phyloP scores from a whole-genome alignment of 2,797 vertebrate species.

The Myotis planiceps region DNA sequence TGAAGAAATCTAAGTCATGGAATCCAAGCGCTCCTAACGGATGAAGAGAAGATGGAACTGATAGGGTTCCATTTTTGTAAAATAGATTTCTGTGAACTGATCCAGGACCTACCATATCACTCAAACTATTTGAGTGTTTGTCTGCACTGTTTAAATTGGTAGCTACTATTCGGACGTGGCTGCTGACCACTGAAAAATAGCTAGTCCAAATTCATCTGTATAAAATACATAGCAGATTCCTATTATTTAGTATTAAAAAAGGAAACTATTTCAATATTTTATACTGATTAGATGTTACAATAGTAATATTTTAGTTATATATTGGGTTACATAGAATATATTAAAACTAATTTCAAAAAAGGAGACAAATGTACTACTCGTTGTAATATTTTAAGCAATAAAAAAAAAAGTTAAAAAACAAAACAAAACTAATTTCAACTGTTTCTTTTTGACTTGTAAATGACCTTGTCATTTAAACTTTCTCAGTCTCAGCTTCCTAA shows the following conservation, averaged over 20 bases:
- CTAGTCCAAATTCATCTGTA: neutral
- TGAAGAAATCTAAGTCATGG: neutral
- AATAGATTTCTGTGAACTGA: neutral
- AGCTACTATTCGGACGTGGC: neutral
- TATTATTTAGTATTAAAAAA: neutral
- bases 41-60: neutral
- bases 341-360: neutral
- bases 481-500: slow-evolving; percentile 44
- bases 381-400: too few relatives aligned
- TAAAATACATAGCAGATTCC: neutral
- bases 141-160: neutral
- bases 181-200: neutral
- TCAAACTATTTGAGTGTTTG: slow-evolving; percentile 2
- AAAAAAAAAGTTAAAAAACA: too few relatives aligned
- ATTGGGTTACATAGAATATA: neutral
- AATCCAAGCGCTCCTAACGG: neutral
- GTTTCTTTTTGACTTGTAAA: slow-evolving; percentile 26
- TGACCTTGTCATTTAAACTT: slow-evolving; percentile 24
- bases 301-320: neutral
- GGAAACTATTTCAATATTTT: neutral
- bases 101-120: neutral
- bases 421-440: neutral
- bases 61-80: neutral
- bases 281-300: slow-evolving; percentile 30
- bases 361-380: too few relatives aligned